Percentiles rank a stretch among this genome's conserved stretches.
Conservation (phyloP, 2,888 invertebrate genomes). For the Anthrax anthrax region DNA sequence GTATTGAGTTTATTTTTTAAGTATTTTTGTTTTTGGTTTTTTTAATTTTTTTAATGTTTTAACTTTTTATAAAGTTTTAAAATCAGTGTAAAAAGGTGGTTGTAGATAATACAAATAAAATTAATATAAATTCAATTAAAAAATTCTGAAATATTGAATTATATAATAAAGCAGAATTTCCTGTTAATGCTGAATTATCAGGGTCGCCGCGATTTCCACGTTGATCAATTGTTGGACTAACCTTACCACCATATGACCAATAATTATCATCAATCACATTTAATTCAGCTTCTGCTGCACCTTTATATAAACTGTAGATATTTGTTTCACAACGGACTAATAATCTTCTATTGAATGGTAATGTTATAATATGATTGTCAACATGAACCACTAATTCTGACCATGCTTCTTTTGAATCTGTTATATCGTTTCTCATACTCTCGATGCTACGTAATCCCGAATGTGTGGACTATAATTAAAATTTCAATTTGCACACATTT, state of each 20-base stretch:
- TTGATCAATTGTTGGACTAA: conserved; percentile 15
- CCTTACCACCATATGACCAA: conserved; percentile 13
- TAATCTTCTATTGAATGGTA: conserved; percentile 9
- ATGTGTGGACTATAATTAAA: conserved; percentile 11
- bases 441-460: conserved; percentile 11
- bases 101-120: too few species aligned
- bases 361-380: conserved; percentile 12
- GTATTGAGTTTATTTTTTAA: too few species aligned
- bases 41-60: too few species aligned
- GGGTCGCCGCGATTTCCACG: conserved; percentile 15
- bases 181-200: conserved; percentile 15
- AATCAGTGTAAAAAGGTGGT: too few species aligned
- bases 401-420: conserved; percentile 14
- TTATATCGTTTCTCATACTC: conserved; percentile 1
- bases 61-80: too few species aligned
- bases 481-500: too few species aligned
- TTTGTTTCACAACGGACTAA: conserved; percentile 15
- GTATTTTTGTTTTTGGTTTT: too few species aligned
- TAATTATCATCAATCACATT: conserved; percentile 11
- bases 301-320: conserved; percentile 13
- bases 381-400: conserved; percentile 13
- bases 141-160: background rate
- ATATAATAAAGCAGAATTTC: background rate
- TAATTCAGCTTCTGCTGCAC: conserved; percentile 12
- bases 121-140: background rate